Conservation (phyloP, 2,797 vertebrate genomes). For the Bovichtus diacanthus region DNA sequence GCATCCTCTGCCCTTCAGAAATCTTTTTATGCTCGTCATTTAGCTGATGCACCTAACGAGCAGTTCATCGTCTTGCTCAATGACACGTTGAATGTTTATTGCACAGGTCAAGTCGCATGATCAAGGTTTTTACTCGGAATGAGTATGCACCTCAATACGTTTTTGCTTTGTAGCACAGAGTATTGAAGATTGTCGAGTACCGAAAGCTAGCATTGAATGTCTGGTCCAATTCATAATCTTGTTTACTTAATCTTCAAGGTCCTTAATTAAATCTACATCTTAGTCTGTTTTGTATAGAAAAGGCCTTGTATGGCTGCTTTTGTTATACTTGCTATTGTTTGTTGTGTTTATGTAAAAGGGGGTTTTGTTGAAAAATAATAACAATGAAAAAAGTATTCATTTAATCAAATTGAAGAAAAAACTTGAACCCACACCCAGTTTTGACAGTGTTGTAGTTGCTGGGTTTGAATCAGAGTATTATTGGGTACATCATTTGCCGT, state of each 20-base stretch:
- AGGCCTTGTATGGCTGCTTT: background rate
- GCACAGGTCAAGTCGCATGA: background rate
- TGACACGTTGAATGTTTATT: background rate
- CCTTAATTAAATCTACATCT: background rate
- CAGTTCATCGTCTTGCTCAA: background rate
- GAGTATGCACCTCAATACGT: background rate
- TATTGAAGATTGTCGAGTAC: background rate
- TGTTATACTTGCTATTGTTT: no score
- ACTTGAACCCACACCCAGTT: background rate
- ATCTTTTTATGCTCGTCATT: constrained; percentile 15
- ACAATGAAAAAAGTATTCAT: no score
- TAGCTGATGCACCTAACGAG: background rate
- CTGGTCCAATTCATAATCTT: constrained; percentile 2
- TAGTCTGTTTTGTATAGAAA: constrained; percentile 1
- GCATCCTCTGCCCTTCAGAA: background rate
- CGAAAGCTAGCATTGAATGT: background rate
- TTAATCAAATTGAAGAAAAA: no score
- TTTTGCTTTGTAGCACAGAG: background rate
- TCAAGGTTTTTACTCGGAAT: background rate
- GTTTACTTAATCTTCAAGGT: constrained; percentile 2
- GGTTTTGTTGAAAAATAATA: no score
- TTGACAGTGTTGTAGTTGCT: background rate
- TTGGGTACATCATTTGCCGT: background rate
- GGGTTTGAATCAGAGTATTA: background rate
- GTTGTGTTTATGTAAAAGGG: no score